Base-by-base conservation (phyloP, 1,140 invertebrate species). In the Metaphire vulgaris region DNA sequence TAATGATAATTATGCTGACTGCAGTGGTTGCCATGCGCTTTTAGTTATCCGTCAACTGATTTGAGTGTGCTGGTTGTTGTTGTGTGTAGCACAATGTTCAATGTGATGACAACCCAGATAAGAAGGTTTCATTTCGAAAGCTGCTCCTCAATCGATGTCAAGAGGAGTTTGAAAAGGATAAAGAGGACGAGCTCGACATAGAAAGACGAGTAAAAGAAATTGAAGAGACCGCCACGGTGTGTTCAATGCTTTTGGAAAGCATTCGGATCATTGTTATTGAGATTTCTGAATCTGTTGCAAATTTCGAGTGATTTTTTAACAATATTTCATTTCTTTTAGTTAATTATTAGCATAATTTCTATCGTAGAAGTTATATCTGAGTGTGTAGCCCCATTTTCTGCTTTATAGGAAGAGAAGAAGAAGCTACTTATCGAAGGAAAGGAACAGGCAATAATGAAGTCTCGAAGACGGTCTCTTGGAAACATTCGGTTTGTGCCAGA, bases 81-180 rank as follows among this genome's bases (percentile, higher is more conserved):
- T n/a, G n/a, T n/a, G n/a, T n/a, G n/a, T n/a, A n/a, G n/a, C n/a
- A n/a, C n/a, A 84, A 81, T 79, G 83, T 85, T 33, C 81, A 81
- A 30, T 79, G 79, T 0, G 67, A 79, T 34, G 72, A 74, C 16
- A 81, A 84, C 69, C 79, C 79, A 76, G 81, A 77, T 32, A 85
- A 89, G 76, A 86, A 80, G 82, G 89, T 91, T 0, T 91, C 90
- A 80, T 96, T 97, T 86, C 89, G 92, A 31, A 92, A 91, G 78
- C 85, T 95, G 15, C 89, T 97, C 74, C 88, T 97, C 64, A 91
- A 88, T 65, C 90, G 90, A 81, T 96, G 94, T 87, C 94, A 96
- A 84, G 87, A 88, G 33, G 92, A 95, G 84, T 97, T 96, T 87
- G 91, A 94, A 81, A 92, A 91, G 79, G 91, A 92, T 81, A 90